These are phyloP conservation scores for Pollenia labialis DNA, from an alignment of 2,888 invertebrate species.

Conservation along the genomic window DNA sequence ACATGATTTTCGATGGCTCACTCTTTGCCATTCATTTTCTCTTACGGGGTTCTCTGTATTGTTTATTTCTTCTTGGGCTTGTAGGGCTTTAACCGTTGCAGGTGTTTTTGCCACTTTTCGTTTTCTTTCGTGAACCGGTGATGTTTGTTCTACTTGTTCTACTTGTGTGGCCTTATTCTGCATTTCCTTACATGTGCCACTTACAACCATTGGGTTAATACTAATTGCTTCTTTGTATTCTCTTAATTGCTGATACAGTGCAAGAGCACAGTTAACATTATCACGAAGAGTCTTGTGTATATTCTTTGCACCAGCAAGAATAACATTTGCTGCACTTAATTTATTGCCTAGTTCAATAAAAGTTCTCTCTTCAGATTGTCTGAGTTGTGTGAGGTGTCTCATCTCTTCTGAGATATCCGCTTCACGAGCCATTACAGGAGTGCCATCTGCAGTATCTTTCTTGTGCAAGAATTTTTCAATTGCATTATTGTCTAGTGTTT, in stretches of 20 bases:
- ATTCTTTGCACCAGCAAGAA: neutral
- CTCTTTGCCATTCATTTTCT: neutral
- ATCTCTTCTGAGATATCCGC: neutral
- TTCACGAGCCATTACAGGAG: too few relatives aligned
- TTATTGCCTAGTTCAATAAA: slow-evolving; percentile 1
- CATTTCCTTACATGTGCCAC: neutral
- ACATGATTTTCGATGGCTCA: too few relatives aligned
- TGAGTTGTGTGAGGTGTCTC: neutral
- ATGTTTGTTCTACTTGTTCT: neutral
- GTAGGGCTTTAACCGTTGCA: neutral
- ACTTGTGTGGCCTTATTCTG: neutral
- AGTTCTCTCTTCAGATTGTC: neutral
- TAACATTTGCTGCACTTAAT: neutral
- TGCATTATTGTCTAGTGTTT: too few relatives aligned
- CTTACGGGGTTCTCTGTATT: neutral
- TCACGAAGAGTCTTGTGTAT: neutral
- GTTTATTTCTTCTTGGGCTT: neutral
- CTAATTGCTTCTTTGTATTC: neutral
- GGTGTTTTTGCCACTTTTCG: too few relatives aligned
- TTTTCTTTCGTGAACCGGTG: neutral
- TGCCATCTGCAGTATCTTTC: too few relatives aligned
- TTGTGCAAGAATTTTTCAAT: too few relatives aligned
- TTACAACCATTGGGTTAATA: too few relatives aligned
- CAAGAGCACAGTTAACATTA: neutral
- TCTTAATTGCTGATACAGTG: neutral